Percentiles rank a stretch among this genome's conserved stretches.
Evolutionary conservation across 2,113 vertebrate genomes (phyloP).

Genomic region (Pseudorasbora parva): DNA sequence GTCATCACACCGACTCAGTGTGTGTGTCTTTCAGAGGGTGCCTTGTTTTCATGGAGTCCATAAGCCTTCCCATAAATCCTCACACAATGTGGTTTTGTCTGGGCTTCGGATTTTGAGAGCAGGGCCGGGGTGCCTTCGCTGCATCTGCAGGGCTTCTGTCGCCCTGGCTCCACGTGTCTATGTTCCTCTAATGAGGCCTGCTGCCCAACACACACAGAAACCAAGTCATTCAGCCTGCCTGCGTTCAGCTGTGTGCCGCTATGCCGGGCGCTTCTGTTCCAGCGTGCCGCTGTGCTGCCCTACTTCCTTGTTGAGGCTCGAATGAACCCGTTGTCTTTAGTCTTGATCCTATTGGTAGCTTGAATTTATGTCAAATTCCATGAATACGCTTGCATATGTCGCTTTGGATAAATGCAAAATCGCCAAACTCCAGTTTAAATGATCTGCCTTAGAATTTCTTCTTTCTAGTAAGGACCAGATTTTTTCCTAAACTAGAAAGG

Average conservation of each 20-base stretch:
- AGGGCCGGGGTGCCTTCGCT: constrained; percentile 30
- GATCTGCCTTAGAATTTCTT: background rate
- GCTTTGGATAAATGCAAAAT: background rate
- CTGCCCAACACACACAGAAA: constrained; percentile 10
- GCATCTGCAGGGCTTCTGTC: constrained; percentile 18
- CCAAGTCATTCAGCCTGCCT: constrained; percentile 9
- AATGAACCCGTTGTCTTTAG: constrained; percentile 14
- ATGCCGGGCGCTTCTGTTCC: background rate
- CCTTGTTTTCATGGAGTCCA: constrained; percentile 79
- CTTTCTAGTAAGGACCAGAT: background rate
- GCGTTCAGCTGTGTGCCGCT: constrained; percentile 27
- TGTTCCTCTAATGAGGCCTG: constrained; percentile 22
- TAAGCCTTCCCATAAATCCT: constrained; percentile 85
- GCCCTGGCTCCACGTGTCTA: constrained; percentile 9
- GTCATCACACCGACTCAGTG: constrained; percentile 43
- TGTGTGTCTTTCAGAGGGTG: constrained; percentile 42
- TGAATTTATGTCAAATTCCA: background rate
- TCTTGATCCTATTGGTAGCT: background rate
- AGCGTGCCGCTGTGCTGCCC: background rate
- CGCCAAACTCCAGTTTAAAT: background rate
- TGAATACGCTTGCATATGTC: background rate
- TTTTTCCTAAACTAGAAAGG: too few species aligned
- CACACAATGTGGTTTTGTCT: constrained; percentile 86
- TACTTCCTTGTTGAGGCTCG: background rate
- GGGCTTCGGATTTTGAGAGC: constrained; percentile 45